Percentiles rank a stretch among this genome's conserved stretches.
These are phyloP conservation scores for Pluvianellus socialis DNA, from an alignment of 2,113 vertebrate species.

Conservation along the genomic window DNA sequence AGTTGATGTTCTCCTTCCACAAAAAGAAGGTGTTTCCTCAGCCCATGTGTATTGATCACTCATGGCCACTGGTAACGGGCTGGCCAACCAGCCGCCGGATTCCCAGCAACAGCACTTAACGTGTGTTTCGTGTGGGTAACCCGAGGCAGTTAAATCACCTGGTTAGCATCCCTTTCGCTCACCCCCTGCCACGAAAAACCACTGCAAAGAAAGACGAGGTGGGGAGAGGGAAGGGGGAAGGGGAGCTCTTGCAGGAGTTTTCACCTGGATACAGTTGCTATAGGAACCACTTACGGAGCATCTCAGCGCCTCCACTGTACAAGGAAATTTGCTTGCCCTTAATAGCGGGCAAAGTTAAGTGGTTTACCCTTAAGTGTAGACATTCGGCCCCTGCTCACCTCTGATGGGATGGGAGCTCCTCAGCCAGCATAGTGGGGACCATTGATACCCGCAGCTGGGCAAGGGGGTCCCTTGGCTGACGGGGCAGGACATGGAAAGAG, in stretches of 20 bases:
- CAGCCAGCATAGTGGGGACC: fast-evolving
- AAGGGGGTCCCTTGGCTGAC: fast-evolving
- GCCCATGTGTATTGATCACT: fast-evolving
- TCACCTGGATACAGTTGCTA: constrained; percentile 72
- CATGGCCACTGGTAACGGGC: not conserved
- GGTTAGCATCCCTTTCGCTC: constrained; percentile 1
- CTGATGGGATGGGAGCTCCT: not conserved
- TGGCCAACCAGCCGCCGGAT: fast-evolving
- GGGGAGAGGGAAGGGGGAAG: constrained; percentile 8
- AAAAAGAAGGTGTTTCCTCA: not conserved
- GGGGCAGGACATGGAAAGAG: not conserved
- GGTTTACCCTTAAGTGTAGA: not conserved
- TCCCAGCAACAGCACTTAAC: not conserved
- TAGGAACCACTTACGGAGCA: constrained; percentile 54
- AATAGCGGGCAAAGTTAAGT: not conserved
- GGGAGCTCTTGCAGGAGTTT: constrained; percentile 43
- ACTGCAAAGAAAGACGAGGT: not conserved
- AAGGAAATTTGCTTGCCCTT: constrained; percentile 10
- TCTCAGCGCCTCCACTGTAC: not conserved
- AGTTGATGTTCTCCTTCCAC: not conserved
- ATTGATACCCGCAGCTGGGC: fast-evolving
- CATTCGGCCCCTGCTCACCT: not conserved
- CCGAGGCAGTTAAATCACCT: not conserved
- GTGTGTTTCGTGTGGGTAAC: not conserved
- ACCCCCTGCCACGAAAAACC: not conserved